Conservation (phyloP, 1,140 invertebrate species). For the Augochlora pura region DNA sequence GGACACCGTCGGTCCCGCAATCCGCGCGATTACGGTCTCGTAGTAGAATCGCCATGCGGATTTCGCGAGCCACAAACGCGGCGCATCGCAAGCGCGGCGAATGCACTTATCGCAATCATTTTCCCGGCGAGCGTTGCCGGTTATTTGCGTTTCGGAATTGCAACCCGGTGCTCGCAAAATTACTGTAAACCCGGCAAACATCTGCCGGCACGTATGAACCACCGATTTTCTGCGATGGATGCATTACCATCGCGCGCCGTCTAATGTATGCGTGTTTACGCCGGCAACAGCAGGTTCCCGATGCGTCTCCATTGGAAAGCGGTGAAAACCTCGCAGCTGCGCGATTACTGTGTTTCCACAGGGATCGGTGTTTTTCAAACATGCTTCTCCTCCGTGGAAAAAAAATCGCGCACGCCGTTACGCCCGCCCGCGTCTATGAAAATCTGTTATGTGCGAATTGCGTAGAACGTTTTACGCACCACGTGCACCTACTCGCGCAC, state of each 20-base stretch:
- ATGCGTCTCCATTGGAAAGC: neutral
- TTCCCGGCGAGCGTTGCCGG: neutral
- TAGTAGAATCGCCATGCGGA: neutral
- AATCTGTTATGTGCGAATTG: neutral
- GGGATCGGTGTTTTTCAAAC: neutral
- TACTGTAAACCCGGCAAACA: conserved; percentile 50
- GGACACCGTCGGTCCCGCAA: conserved; percentile 4
- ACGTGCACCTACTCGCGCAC: no score
- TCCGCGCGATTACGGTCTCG: conserved; percentile 16
- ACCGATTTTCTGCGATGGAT: conserved; percentile 12
- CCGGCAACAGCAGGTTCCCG: neutral
- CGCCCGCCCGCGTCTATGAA: neutral
- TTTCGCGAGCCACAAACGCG: neutral
- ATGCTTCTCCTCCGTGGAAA: neutral
- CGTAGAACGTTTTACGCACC: no score
- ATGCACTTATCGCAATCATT: conserved; percentile 28
- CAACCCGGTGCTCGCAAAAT: conserved; percentile 43
- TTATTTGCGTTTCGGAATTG: conserved; percentile 46
- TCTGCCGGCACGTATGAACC: conserved; percentile 41
- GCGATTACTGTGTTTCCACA: neutral
- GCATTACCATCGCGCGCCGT: conserved; percentile 25
- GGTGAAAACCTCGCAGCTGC: neutral
- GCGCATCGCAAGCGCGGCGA: neutral
- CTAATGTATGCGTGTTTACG: conserved; percentile 30
- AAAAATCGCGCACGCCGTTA: neutral